Evolutionary conservation across 2,113 vertebrate genomes (phyloP), one percentile per base, ranked within the genome.

Genomic region (Strix uralensis): DNA sequence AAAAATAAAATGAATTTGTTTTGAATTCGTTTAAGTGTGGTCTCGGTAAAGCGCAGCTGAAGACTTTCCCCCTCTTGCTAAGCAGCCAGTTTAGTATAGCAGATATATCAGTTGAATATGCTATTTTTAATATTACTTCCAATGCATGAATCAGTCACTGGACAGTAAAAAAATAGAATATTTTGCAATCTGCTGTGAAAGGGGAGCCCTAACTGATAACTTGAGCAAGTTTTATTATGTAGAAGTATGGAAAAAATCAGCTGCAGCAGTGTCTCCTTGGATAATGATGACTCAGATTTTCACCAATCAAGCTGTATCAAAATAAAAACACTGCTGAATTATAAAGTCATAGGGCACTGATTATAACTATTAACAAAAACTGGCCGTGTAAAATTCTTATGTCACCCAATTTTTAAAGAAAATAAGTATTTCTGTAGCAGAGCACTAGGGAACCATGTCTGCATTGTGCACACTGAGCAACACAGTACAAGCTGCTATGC

Each of bases 271-370:
- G 36, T 79, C 40, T 72, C 44, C 40, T 52, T 19, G 27, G 23
- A 42, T 42, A 88, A 67, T 0, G 10, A 58, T 72, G 84, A 91
- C 84, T 95, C 95, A 80, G 73, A 85, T 88, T 95, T 92, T 86
- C 34, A 32, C 74, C 26, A 42, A 52, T 59, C 14, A 13, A 59
- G 22, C 32, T 15, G 11, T 49, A 91, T 52, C 26, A 70, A 77
- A 90, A 73, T 15, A 44, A 77, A 92, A 80, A 0, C 22, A 13
- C 7, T 1, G 7, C 34, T 15, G 16, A 38, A 23, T 62, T 58
- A 65, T 7, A 5, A n/a, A 77, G 25, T 0, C 0, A 58, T 16
- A 23, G 23, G 51, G 11, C 44, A 51, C 7, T 5, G 10, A 32
- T 71, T 71, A 17, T 14, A 21, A 22, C 17, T 40, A 10, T 27